Conservation (phyloP, 2,888 invertebrate species). For the Helobdella robusta region DNA sequence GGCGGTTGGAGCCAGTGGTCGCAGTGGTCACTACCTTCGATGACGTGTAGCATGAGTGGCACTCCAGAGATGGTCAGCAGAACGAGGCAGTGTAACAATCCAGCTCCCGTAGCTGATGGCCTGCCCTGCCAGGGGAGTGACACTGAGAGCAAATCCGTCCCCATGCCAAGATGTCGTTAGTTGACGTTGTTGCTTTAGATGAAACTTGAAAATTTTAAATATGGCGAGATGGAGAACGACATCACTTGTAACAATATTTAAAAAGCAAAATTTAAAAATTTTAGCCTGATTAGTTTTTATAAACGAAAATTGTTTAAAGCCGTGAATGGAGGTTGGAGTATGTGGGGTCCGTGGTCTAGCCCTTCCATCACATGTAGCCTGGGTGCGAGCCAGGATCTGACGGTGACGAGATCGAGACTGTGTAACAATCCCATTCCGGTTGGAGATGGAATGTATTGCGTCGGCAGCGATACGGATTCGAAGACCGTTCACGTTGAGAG, state of each 20-base stretch:
- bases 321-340: slow-evolving; percentile 31
- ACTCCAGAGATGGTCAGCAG: slow-evolving; percentile 23
- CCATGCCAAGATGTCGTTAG: slow-evolving; percentile 23
- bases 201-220: background rate
- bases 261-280: no score
- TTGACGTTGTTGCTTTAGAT: background rate
- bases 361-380: slow-evolving; percentile 30
- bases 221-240: background rate
- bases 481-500: slow-evolving; percentile 39
- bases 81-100: slow-evolving; percentile 31
- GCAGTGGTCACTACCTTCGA: slow-evolving; percentile 32
- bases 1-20: slow-evolving; percentile 30
- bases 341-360: slow-evolving; percentile 28
- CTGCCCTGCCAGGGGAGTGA: slow-evolving; percentile 34
- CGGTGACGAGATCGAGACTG: slow-evolving; percentile 20
- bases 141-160: slow-evolving; percentile 13
- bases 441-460: slow-evolving; percentile 36
- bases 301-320: no score
- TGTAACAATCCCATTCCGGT: slow-evolving; percentile 32
- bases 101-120: slow-evolving; percentile 36
- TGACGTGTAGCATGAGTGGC: slow-evolving; percentile 29
- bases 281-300: no score
- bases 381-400: slow-evolving; percentile 21
- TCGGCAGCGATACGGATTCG: slow-evolving; percentile 38
- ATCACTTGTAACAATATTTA: background rate